Conservation (phyloP, 2,888 invertebrate genomes). For the Mimumesa dahlbomi region DNA sequence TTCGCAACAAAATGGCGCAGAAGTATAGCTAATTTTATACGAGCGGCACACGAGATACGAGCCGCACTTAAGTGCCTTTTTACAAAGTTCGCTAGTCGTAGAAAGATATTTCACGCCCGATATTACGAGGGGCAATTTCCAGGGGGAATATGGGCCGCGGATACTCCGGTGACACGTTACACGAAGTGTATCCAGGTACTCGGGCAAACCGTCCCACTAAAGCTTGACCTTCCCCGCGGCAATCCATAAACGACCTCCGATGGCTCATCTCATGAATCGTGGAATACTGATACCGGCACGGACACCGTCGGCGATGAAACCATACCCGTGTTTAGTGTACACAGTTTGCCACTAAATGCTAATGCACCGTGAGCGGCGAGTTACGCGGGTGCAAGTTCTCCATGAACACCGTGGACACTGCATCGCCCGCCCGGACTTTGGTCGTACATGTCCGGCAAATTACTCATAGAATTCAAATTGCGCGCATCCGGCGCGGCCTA, state of each 20-base stretch:
- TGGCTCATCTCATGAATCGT: conserved; percentile 41
- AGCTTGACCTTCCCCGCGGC: conserved; percentile 33
- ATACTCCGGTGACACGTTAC: conserved; percentile 13
- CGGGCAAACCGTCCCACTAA: conserved; percentile 8
- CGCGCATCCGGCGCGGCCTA: conserved; percentile 7
- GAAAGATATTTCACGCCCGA: neutral
- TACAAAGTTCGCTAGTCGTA: neutral
- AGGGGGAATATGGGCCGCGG: neutral
- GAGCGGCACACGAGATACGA: no score
- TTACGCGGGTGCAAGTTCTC: conserved; percentile 45
- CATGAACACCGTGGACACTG: conserved; percentile 27
- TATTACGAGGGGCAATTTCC: neutral
- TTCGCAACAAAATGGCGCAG: no score
- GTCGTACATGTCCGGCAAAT: neutral
- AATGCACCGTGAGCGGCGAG: conserved; percentile 56
- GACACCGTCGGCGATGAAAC: conserved; percentile 40
- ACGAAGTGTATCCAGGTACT: conserved; percentile 11
- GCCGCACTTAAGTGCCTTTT: no score
- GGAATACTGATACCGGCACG: conserved; percentile 24
- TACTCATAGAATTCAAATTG: conserved; percentile 18
- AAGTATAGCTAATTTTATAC: no score
- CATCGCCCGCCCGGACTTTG: conserved; percentile 19
- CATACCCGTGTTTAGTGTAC: conserved; percentile 47
- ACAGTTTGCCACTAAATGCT: conserved; percentile 64
- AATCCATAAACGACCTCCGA: conserved; percentile 34